Base-by-base conservation (phyloP, 2,797 vertebrate genomes). In the Leucoraja ocellata region DNA sequence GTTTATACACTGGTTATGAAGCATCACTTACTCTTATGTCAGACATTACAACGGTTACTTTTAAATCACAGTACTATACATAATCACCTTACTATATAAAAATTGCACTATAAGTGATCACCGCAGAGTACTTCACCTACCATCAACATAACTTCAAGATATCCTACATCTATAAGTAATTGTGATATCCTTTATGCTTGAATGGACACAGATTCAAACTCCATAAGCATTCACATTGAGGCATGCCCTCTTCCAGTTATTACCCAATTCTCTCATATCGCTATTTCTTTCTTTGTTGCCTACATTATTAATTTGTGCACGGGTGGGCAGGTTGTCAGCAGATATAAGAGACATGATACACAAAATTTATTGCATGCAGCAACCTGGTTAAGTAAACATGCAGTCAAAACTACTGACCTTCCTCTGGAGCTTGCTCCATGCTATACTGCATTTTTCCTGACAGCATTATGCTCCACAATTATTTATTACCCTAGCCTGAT, bases 21-120 rank as follows among this genome's bases (percentile, higher is more conserved):
- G 97, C 96, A 97, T 98, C 97, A 98, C 96, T 97, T 97, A 97
- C 96, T 97, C 97, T 96, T 97, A 97, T 97, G 97, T 98, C 97
- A 96, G 97, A 98, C 97, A 97, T 96, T 96, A 97, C 97, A 96
- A 99, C 97, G 98, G 98, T 98, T 98, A 98, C 97, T 97, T 97
- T 97, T 97, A 98, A 68, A 73, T 99, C 98, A 99, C 98, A 99
- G 98, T 99, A 98, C 97, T 98, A 98, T 98, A 98, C 98, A 97
- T 97, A 97, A 97, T 98, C 97, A 98, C 97, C 97, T 96, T 97
- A 98, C 98, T 98, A 98, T 97, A 97, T 96, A 97, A 97, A 98
- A 97, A 93, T 93, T 97, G 96, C 97, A 97, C 97, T 97, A 96
- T 97, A 98, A 98, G 98, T 98, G 98, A 98, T 98, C 98, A 99